phyloP scores from a whole-genome alignment of 2,113 vertebrate species.

The Gallinago jamesoni region DNA sequence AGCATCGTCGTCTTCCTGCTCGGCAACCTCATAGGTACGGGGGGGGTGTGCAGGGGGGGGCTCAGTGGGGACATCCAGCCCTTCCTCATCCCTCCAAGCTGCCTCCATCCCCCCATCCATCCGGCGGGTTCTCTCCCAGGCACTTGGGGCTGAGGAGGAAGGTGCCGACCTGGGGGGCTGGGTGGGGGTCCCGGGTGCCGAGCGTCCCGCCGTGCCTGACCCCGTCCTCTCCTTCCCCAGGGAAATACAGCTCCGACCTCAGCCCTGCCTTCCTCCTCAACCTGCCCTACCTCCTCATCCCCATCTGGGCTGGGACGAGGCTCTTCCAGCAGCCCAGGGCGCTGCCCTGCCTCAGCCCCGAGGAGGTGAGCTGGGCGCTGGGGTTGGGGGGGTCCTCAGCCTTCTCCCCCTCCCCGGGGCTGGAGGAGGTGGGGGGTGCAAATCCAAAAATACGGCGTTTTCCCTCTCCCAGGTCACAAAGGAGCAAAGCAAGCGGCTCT shows the following conservation, averaged over 20 bases:
- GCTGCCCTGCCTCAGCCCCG: slow-evolving; percentile 53
- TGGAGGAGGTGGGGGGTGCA: too few relatives aligned
- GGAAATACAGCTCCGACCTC: slow-evolving; percentile 88
- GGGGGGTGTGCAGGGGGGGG: rapidly evolving
- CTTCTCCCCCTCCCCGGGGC: neutral
- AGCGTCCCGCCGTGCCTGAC: rapidly evolving
- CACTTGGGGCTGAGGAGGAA: neutral
- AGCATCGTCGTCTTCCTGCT: slow-evolving; percentile 86
- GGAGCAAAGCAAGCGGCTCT: slow-evolving; percentile 79
- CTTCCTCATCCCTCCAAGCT: neutral
- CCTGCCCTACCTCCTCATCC: slow-evolving; percentile 81
- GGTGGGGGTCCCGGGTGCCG: rapidly evolving
- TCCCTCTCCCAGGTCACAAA: slow-evolving; percentile 69
- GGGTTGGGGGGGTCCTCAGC: rapidly evolving
- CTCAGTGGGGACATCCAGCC: neutral
- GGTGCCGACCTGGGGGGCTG: neutral
- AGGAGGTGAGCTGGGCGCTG: slow-evolving; percentile 68
- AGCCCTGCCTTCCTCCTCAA: slow-evolving; percentile 84
- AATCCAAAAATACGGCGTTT: rapidly evolving
- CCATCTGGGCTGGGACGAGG: slow-evolving; percentile 74
- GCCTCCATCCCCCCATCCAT: rapidly evolving
- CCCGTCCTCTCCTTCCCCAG: slow-evolving; percentile 39
- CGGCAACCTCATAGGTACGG: slow-evolving; percentile 86
- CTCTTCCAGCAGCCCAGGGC: slow-evolving; percentile 77
- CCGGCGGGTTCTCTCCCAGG: rapidly evolving